Conservation (phyloP, 2,113 vertebrate genomes). For the Trematomus loennbergii region DNA sequence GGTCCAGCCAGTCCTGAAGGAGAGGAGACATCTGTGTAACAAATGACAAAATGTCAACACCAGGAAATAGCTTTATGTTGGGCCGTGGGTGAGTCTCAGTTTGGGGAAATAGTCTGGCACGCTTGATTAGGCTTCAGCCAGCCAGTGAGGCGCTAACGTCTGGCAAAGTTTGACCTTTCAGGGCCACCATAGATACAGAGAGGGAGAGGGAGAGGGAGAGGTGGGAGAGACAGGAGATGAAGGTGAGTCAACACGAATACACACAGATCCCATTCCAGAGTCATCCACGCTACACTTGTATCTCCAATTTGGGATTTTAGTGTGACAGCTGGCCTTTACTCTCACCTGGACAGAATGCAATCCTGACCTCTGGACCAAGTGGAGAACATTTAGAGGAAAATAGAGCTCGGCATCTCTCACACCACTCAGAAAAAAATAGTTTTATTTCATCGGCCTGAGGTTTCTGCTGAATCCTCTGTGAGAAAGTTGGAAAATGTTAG, state of each 20-base stretch:
- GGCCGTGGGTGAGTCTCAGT: slow-evolving; percentile 50
- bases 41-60: slow-evolving; percentile 73
- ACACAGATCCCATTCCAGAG: slow-evolving; percentile 25
- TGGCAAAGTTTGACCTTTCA: slow-evolving; percentile 80
- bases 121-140: slow-evolving; percentile 78
- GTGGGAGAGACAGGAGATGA: slow-evolving; percentile 21
- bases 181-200: slow-evolving; percentile 54
- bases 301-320: slow-evolving; percentile 45
- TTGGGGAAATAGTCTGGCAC: slow-evolving; percentile 72
- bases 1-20: slow-evolving; percentile 47
- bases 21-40: slow-evolving; percentile 67
- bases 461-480: not conserved
- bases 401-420: slow-evolving; percentile 23
- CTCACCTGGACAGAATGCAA: slow-evolving; percentile 61
- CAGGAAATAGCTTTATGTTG: slow-evolving; percentile 63
- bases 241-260: slow-evolving; percentile 47
- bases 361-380: slow-evolving; percentile 42
- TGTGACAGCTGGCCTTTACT: slow-evolving; percentile 55
- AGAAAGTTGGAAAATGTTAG: not conserved
- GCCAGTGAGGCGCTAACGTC: slow-evolving; percentile 63
- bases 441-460: not conserved
- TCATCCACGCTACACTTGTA: slow-evolving; percentile 37
- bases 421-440: not conserved
- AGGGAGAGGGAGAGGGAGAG: no score
- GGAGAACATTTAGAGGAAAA: slow-evolving; percentile 40